These are phyloP conservation scores for Gymnorhina tibicen DNA, from an alignment of 2,113 vertebrate species.

Conservation along the genomic window DNA sequence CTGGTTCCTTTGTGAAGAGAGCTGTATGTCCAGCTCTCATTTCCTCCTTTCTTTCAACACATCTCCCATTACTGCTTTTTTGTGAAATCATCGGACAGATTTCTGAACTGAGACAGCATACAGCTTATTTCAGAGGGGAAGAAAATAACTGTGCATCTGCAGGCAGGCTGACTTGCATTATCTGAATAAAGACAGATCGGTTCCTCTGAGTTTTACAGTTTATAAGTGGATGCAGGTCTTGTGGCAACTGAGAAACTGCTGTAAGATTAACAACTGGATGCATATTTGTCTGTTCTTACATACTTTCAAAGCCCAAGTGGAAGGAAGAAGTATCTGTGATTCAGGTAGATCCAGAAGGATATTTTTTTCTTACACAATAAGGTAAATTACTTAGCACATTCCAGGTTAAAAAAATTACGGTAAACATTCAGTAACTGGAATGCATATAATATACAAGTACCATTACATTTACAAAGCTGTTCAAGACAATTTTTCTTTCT, in stretches of 20 bases:
- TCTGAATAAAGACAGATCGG: neutral
- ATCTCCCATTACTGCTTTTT: neutral
- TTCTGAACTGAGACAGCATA: neutral
- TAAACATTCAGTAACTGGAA: slow-evolving; percentile 75
- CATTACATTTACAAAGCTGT: slow-evolving; percentile 71
- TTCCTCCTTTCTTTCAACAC: neutral
- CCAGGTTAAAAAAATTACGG: slow-evolving; percentile 66
- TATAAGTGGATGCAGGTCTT: neutral
- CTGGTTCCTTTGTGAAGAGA: neutral
- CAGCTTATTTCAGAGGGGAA: neutral
- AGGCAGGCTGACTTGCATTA: neutral
- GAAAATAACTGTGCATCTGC: neutral
- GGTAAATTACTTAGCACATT: slow-evolving; percentile 63
- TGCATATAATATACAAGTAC: slow-evolving; percentile 66
- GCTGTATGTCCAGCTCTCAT: neutral
- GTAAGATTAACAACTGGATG: neutral
- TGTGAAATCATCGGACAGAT: neutral
- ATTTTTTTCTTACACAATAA: slow-evolving; percentile 26
- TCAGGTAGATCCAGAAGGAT: slow-evolving; percentile 44
- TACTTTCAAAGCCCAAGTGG: neutral
- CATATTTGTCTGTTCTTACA: neutral
- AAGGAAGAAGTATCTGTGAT: slow-evolving; percentile 27
- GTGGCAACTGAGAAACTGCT: neutral
- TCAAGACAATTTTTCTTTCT: slow-evolving; percentile 43
- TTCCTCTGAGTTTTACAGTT: neutral